Base-by-base conservation (phyloP, 2,888 invertebrate species). In the Leistus spinibarbis region DNA sequence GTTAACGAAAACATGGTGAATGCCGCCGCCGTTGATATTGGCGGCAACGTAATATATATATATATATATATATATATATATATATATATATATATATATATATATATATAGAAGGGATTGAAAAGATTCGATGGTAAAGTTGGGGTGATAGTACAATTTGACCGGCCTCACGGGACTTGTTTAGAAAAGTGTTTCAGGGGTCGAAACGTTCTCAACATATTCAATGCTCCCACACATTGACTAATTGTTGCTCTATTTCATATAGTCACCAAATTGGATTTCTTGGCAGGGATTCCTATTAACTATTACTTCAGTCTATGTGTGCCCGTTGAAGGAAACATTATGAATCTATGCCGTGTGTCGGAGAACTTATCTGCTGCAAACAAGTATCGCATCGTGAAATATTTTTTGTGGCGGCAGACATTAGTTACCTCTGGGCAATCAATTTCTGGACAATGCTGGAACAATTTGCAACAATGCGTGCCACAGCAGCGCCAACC, bases 401-500 rank as follows among this genome's bases (percentile, higher is more conserved):
- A 16, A 57, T n/a, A 68, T n/a, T n/a, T n/a, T n/a, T n/a, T n/a
- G n/a, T n/a, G n/a, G n/a, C n/a, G n/a, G n/a, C n/a, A n/a, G n/a
- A n/a, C n/a, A n/a, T n/a, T n/a, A n/a, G n/a, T n/a, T n/a, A n/a
- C n/a, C n/a, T n/a, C n/a, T n/a, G n/a, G n/a, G 73, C 67, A 73
- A 73, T 73, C 73, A 73, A 73, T 73, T 73, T 73, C 66, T 73
- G 60, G 67, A 73, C 73, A 73, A 73, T 73, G 67, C 66, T 62
- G 67, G 67, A 73, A 73, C 73, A 73, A 73, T 73, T 73, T 73
- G 67, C 57, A 73, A 73, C 73, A 73, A 73, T 75, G 69, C 54
- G 10, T 20, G 22, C 54, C 19, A 53, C 67, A 16, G 40, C 20
- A 53, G 69, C 9, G 54, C 19, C 19, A 10, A 19, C 53, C 19